Evolutionary conservation across 1,140 invertebrate genomes (phyloP), one percentile per base, ranked within the genome.

Genomic region (Drosophila sulfurigaster): DNA sequence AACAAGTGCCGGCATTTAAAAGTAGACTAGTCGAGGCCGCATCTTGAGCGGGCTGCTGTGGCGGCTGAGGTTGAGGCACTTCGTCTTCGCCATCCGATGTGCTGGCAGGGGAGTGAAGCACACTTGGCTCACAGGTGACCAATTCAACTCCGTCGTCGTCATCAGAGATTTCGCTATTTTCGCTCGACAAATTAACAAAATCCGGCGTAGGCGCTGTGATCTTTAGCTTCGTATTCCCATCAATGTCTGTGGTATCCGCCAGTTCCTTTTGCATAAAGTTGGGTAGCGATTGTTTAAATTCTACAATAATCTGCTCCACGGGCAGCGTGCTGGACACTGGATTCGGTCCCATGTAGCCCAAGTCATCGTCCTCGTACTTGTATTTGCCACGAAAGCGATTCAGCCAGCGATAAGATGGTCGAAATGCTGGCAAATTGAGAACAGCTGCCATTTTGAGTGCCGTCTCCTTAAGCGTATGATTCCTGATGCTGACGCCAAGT

Each of bases 181-280:
- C 87, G 43, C 88, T 91, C 7, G 88, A 91, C 2, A 91, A 48
- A n/a, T 83, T 83, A 0, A 79, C 82, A 35, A 87, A 45, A 11
- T 81, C 81, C 0, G 74, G 28, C 11, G 41, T 41, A 1, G 49
- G 8, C 35, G 35, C 8, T 38, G 8, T 38, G 7, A 10, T 10
- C 35, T 38, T 38, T 6, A 49, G 1, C 10, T 64, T 82, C 1
- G 46, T 11, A 11, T 78, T 71, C 1, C 5, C 38, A 7, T 65
- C 71, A 11, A 43, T 16, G 11, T 59, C 35, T 13, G 41, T 5
- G 1, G 74, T 67, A 1, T 80, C 71, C 0, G 68, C 58, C 0
- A 92, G 71, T 45, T 92, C 91, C 20, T 85, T 85, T 52, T 92
- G 91, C 91, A 92, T 92, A 11, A 92, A 92, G 70, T 91, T 92